Conservation (phyloP, 2,113 vertebrate genomes). For the Mormyrus iriodes region DNA sequence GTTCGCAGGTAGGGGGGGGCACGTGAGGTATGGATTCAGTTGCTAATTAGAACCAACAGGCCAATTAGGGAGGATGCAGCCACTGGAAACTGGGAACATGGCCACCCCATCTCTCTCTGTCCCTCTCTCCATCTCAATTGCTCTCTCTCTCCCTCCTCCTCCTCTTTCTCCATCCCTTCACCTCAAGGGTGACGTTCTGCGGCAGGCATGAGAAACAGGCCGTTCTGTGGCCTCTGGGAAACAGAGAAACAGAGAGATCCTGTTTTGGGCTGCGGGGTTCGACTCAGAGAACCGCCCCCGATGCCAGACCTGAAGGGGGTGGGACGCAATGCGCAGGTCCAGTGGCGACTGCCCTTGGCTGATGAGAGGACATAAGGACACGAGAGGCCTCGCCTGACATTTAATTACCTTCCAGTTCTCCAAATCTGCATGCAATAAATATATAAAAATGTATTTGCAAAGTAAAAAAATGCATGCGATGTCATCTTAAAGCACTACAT, state of each 20-base stretch:
- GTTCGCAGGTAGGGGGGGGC: background rate
- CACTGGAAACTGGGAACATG: background rate
- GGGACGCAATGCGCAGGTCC: background rate
- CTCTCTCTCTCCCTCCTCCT: no score
- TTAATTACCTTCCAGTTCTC: constrained; percentile 2
- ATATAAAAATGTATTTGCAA: no score
- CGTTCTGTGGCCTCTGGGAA: background rate
- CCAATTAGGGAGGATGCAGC: constrained; percentile 10
- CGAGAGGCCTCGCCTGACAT: background rate
- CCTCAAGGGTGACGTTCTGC: background rate
- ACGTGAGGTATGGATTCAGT: background rate
- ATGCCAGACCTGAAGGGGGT: background rate
- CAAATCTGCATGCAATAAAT: background rate
- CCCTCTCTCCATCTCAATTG: background rate
- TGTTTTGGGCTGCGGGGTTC: background rate
- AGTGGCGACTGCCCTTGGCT: background rate
- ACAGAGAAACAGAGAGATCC: background rate
- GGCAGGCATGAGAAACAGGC: background rate
- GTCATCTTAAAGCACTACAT: background rate
- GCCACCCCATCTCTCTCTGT: background rate
- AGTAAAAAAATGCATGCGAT: no score
- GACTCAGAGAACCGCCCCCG: background rate
- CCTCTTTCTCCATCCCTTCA: background rate
- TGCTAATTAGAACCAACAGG: constrained; percentile 16
- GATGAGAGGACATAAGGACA: background rate